Conservation (phyloP, 30 jellyfish, hydroid and myxozoan species). For the Turritopsis dohrnii region DNA sequence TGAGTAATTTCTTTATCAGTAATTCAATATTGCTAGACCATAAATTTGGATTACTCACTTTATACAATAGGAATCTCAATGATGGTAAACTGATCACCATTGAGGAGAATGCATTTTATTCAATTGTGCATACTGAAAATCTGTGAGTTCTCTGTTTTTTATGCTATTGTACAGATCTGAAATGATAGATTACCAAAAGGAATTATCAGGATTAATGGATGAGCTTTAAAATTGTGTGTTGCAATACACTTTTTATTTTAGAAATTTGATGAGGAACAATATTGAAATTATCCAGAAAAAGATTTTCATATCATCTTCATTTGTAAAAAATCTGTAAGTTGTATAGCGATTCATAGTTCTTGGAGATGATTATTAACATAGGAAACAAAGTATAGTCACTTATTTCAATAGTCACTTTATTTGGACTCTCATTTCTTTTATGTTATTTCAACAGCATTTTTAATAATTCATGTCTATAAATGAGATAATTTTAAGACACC, state of each 20-base stretch:
- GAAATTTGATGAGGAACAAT: conserved; percentile 41
- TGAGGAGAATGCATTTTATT: conserved; percentile 20
- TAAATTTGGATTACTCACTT: not conserved
- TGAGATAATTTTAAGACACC: too few relatives aligned
- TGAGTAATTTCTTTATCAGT: too few relatives aligned
- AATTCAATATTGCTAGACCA: too few relatives aligned
- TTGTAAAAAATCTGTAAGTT: conserved; percentile 56
- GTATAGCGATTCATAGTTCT: too few relatives aligned
- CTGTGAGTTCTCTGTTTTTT: not conserved
- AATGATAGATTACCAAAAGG: not conserved
- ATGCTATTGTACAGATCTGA: not conserved
- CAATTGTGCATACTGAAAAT: not conserved
- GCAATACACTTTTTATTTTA: not conserved
- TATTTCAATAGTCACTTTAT: too few relatives aligned
- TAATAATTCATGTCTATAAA: too few relatives aligned
- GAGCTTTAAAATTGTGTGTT: not conserved
- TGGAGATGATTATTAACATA: too few relatives aligned
- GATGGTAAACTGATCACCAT: conserved; percentile 42
- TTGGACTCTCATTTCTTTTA: too few relatives aligned
- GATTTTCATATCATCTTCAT: conserved; percentile 45
- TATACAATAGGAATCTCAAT: conserved; percentile 40
- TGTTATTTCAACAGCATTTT: too few relatives aligned
- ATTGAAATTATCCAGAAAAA: conserved; percentile 58
- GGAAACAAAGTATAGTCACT: too few relatives aligned
- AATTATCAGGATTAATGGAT: too few relatives aligned